Base-by-base conservation (phyloP, 1,140 invertebrate species). In the Liolophura sinensis region DNA sequence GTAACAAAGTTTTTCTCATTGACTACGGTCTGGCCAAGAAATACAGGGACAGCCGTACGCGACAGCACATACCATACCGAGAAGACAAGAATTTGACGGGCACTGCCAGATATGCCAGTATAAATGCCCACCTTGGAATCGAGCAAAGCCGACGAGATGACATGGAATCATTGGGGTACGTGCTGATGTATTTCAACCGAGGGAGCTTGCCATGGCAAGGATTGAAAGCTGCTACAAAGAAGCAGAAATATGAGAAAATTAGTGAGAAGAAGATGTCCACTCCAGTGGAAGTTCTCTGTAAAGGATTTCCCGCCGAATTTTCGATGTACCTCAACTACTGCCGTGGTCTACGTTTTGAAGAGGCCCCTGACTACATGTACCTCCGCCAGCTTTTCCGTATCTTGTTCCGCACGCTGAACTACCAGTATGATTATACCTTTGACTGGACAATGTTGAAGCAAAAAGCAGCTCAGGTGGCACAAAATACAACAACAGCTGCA, bases 381-480 rank as follows among this genome's bases (percentile, higher is more conserved):
- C 90, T 98, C 62, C 91, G 96, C 79, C 95, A 98, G 86, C 87
- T 99, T 63, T 98, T 98, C 89, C 93, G 96, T 79, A 99, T 99
- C 83, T 89, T 99, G 78, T 99, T 99, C 89, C 93, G 97, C 82
- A 99, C 97, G 70, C 89, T 99, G 78, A 99, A 98, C 87, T 97
- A 99, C 86, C 95, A 97, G 86, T 98, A 98, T 85, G 97, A 99
- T 87, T 99, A 99, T 87, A 96, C 95, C 73, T 99, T 99, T 87
- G 97, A 99, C 86, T 99, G 98, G 98, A 99, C 97, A 75, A 94
- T 99, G 92, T 87, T 99, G 81, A 97, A 98, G 83, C 96, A 98
- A 84, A 96, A 95, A 71, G 85, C 85, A 63, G 82, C 83, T 63
- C 75, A 71, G 40, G 76, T 77, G 20, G 75, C 75, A 48, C 73